Conservation (phyloP, 2,888 invertebrate species). For the Linnaemya vulpina region DNA sequence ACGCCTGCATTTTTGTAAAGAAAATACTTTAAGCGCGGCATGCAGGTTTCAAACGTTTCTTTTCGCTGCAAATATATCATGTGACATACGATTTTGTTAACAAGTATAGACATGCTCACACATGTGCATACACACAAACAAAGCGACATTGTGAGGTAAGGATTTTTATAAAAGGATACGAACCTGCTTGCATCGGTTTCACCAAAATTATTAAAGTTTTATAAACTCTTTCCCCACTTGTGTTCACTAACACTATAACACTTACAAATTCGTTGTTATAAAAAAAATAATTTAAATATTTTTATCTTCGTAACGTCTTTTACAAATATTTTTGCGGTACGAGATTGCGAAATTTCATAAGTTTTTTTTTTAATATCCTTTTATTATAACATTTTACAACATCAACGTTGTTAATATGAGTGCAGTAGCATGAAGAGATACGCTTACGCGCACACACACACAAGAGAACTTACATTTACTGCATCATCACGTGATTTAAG, state of each 20-base stretch:
- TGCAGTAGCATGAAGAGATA: not conserved
- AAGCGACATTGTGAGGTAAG: not conserved
- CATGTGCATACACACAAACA: not conserved
- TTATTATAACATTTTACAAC: slow-evolving; percentile 75
- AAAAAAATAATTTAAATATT: not conserved
- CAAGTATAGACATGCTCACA: slow-evolving; percentile 3
- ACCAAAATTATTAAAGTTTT: slow-evolving; percentile 13
- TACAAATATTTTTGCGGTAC: not conserved
- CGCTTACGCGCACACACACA: not conserved
- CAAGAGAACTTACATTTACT: not conserved
- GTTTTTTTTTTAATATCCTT: slow-evolving; percentile 58
- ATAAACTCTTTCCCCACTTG: slow-evolving; percentile 17
- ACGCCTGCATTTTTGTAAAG: not conserved
- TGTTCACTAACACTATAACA: not conserved
- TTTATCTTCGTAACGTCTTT: not conserved
- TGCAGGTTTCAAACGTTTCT: slow-evolving; percentile 23
- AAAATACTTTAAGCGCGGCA: not conserved
- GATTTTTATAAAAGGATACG: not conserved
- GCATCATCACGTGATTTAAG: slow-evolving; percentile 2
- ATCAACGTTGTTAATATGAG: slow-evolving; percentile 77
- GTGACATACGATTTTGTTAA: slow-evolving; percentile 63
- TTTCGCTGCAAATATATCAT: slow-evolving; percentile 53
- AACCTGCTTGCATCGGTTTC: not conserved
- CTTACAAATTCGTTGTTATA: not conserved
- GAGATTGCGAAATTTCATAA: slow-evolving; percentile 45